phyloP scores from a whole-genome alignment of 2,888 invertebrate genomes.

The Polyploca ridens region DNA sequence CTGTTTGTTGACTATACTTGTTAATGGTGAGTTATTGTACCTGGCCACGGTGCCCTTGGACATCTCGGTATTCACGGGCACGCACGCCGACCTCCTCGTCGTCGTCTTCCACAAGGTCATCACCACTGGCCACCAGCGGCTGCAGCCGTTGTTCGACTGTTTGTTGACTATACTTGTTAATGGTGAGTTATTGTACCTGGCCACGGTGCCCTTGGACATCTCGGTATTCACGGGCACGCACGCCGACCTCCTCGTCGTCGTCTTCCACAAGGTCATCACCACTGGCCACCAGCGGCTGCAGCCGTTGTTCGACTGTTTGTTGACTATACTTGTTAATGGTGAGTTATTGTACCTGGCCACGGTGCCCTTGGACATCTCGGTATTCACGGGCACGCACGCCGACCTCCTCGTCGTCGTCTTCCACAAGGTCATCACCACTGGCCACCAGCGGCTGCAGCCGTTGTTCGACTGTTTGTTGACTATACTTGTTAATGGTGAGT shows the following conservation, averaged over 20 bases:
- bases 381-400: too few relatives aligned
- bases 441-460: too few relatives aligned
- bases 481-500: constrained; percentile 96
- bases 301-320: constrained; percentile 98
- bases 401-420: too few relatives aligned
- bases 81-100: constrained; percentile 98
- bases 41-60: constrained; percentile 99
- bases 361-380: too few relatives aligned
- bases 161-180: constrained; percentile 98
- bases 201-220: constrained; percentile 99
- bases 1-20: too few relatives aligned
- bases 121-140: constrained; percentile 98
- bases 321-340: constrained; percentile 99
- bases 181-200: too few relatives aligned
- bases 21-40: too few relatives aligned
- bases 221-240: constrained; percentile 99
- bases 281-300: constrained; percentile 99
- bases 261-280: constrained; percentile 91
- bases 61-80: constrained; percentile 98
- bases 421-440: too few relatives aligned
- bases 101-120: constrained; percentile 92
- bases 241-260: constrained; percentile 98
- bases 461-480: too few relatives aligned
- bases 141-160: constrained; percentile 99
- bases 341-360: constrained; percentile 53